Evolutionary conservation across 1,140 invertebrate species (phyloP).

Genomic region (Ptiloglossa arizonensis): DNA sequence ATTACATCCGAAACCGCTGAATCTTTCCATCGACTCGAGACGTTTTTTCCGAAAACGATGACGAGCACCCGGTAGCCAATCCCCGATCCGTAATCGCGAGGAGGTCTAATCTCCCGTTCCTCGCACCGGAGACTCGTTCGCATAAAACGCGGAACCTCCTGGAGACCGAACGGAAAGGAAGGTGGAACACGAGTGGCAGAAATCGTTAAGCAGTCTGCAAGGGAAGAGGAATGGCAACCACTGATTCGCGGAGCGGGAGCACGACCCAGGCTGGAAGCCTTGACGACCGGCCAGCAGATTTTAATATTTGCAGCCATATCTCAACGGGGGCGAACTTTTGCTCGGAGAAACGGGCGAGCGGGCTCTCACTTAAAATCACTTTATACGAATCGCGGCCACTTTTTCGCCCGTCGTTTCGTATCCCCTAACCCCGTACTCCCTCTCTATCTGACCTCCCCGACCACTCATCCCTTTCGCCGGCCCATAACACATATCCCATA

Average conservation of each 20-base stretch:
- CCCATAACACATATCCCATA: conserved; percentile 60
- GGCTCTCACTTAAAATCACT: conserved; percentile 75
- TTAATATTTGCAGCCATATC: conserved; percentile 77
- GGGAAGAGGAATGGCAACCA: conserved; percentile 43
- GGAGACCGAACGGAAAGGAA: background rate
- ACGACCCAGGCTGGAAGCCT: background rate
- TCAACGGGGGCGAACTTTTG: conserved; percentile 67
- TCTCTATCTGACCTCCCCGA: background rate
- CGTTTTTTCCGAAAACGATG: no score
- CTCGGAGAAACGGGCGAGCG: conserved; percentile 49
- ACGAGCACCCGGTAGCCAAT: no score
- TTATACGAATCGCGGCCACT: conserved; percentile 70
- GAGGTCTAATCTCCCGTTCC: conserved; percentile 11
- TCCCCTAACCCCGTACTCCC: background rate
- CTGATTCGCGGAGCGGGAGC: conserved; percentile 17
- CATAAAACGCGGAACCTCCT: background rate
- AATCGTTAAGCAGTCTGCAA: background rate
- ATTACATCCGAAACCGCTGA: no score
- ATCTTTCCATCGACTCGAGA: no score
- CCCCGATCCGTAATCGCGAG: no score
- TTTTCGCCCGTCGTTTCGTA: conserved; percentile 61
- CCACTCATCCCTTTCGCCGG: conserved; percentile 19
- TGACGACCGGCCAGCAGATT: conserved; percentile 67
- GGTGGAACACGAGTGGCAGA: no score
- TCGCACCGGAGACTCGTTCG: background rate